Conservation (phyloP, 37 sponge, comb jelly and placozoan species). For the Haliclona indistincta region DNA sequence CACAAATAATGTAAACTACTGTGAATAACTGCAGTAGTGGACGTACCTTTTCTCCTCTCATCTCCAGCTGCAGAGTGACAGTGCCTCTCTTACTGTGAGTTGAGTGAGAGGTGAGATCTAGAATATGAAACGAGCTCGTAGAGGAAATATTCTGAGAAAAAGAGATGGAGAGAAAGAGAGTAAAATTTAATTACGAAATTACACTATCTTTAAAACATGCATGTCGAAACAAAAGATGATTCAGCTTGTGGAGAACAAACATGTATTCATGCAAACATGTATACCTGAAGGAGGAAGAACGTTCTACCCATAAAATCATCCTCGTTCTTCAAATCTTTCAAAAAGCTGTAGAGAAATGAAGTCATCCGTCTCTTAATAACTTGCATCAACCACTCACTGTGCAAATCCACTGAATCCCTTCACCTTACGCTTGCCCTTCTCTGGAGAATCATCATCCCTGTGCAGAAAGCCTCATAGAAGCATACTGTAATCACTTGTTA, state of each 20-base stretch:
- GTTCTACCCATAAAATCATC: constrained; percentile 67
- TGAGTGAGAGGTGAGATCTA: constrained; percentile 48
- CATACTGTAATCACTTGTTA: neutral
- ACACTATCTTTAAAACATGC: too few species aligned
- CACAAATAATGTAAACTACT: constrained; percentile 5
- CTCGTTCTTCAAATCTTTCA: constrained; percentile 21
- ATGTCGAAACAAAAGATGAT: too few species aligned
- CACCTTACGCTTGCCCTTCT: too few species aligned
- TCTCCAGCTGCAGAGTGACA: neutral
- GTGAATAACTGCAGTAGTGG: neutral
- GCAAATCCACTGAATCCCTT: constrained; percentile 46
- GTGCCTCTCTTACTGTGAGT: constrained; percentile 30
- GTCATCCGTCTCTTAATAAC: neutral
- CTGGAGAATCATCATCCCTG: too few species aligned
- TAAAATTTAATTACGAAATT: too few species aligned
- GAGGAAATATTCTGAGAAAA: too few species aligned
- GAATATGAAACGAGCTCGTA: too few species aligned
- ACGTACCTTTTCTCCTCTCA: constrained; percentile 10
- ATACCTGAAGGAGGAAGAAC: constrained; percentile 35
- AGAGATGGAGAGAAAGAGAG: too few species aligned
- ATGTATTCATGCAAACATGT: too few species aligned
- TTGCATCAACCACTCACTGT: constrained; percentile 14
- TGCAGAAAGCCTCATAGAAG: too few species aligned
- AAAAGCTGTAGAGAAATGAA: neutral
- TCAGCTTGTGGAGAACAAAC: too few species aligned